Evolutionary conservation across 2,797 vertebrate genomes (phyloP).

Genomic region (Rhinogobio ventralis): DNA sequence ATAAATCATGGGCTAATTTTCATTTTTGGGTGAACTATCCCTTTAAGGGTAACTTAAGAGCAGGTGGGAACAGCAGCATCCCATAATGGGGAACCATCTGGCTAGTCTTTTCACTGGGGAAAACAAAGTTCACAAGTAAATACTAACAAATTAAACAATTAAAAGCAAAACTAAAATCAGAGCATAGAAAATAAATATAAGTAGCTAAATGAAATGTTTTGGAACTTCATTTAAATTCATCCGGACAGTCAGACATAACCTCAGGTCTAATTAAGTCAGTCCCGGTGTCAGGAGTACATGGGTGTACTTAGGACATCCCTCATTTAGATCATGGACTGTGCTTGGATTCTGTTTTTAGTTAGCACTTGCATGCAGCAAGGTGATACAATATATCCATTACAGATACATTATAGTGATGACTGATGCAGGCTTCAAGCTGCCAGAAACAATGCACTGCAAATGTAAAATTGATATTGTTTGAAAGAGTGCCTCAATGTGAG

Average conservation of each 20-base stretch:
- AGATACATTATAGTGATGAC: background rate
- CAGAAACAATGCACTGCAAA: background rate
- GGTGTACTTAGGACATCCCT: too few species aligned
- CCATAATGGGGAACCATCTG: background rate
- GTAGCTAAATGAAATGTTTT: background rate
- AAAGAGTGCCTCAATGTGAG: conserved; percentile 3
- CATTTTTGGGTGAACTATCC: too few species aligned
- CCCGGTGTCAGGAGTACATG: too few species aligned
- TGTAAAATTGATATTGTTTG: background rate
- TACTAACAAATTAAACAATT: background rate
- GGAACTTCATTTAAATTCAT: background rate
- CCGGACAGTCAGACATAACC: background rate
- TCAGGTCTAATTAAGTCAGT: background rate
- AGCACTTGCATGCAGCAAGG: background rate
- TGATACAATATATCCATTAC: too few species aligned
- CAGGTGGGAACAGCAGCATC: too few species aligned
- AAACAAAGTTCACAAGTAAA: background rate
- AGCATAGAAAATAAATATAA: background rate
- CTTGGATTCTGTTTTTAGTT: background rate
- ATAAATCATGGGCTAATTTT: too few species aligned
- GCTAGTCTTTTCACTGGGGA: background rate
- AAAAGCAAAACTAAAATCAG: background rate
- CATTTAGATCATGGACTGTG: background rate
- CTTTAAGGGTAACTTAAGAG: too few species aligned
- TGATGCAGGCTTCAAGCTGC: background rate